Percentiles rank a stretch among this genome's conserved stretches.
These are phyloP conservation scores for Chaetodon trifascialis DNA, from an alignment of 2,113 vertebrate species.

Conservation along the genomic window DNA sequence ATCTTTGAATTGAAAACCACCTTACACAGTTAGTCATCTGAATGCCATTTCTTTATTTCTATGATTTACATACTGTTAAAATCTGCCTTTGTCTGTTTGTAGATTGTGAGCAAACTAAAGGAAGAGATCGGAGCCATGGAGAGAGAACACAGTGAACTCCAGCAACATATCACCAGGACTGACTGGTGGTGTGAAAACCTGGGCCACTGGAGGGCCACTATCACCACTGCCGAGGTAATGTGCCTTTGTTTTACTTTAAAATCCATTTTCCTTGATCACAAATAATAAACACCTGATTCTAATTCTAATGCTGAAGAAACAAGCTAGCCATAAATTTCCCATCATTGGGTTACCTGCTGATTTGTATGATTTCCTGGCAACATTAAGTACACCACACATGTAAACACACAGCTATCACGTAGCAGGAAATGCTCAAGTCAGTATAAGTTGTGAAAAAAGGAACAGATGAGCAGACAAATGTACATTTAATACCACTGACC, in stretches of 20 bases:
- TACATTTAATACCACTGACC: neutral
- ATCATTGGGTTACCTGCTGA: no score
- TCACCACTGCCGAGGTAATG: constrained; percentile 90
- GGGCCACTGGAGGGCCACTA: constrained; percentile 93
- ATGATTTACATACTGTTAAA: neutral
- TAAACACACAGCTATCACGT: neutral
- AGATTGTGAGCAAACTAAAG: constrained; percentile 96
- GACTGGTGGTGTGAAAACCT: constrained; percentile 99
- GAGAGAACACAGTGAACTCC: constrained; percentile 93
- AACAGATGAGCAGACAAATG: neutral
- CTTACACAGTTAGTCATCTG: neutral
- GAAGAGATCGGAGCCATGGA: constrained; percentile 96
- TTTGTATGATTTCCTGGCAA: no score
- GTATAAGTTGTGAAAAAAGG: neutral
- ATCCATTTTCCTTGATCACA: neutral
- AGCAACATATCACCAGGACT: constrained; percentile 94
- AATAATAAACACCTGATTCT: neutral
- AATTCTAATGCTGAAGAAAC: neutral
- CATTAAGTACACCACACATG: neutral
- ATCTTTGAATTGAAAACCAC: neutral
- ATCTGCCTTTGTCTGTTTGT: constrained; percentile 4
- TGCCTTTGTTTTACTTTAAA: no score
- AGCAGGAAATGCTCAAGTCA: neutral
- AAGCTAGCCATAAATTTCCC: neutral
- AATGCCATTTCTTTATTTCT: neutral